These are phyloP conservation scores for Jordanella pulchra DNA, from an alignment of 2,797 vertebrate genomes.

Conservation along the genomic window DNA sequence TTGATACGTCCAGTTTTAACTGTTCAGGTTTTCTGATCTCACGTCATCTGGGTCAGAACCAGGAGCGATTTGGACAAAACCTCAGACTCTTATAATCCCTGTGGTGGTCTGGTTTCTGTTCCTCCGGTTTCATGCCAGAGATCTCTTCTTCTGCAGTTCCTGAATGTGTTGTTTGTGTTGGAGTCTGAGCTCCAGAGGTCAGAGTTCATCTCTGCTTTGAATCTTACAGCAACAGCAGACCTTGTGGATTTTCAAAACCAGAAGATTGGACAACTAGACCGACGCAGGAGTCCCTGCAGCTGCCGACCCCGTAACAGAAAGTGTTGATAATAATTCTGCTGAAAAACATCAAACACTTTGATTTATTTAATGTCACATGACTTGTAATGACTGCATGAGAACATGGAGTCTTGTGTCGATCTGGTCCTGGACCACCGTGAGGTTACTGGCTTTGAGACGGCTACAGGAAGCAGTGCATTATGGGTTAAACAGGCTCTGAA, in stretches of 20 bases:
- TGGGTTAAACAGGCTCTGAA: slow-evolving; percentile 31
- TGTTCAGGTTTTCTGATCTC: not conserved
- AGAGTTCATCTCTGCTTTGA: slow-evolving; percentile 32
- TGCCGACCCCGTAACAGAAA: not conserved
- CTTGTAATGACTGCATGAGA: not conserved
- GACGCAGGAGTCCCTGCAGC: not conserved
- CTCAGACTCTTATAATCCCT: not conserved
- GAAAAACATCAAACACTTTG: not conserved
- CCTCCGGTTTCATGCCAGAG: not conserved
- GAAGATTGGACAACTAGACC: not conserved
- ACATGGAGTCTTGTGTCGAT: not conserved
- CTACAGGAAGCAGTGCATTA: slow-evolving; percentile 30
- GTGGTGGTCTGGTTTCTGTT: slow-evolving; percentile 9
- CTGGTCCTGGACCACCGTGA: not conserved
- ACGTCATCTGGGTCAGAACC: not conserved
- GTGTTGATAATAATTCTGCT: not conserved
- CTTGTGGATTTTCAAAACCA: not conserved
- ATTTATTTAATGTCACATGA: not conserved
- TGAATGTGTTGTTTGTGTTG: slow-evolving; percentile 13
- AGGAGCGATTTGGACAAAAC: not conserved
- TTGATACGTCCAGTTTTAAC: not conserved
- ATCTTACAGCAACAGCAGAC: not conserved
- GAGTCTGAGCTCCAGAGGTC: slow-evolving; percentile 23
- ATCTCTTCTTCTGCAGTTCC: slow-evolving; percentile 14
- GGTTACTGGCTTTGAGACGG: not conserved